Base-by-base conservation (phyloP, 2,797 vertebrate species). In the Serranus cabrilla region DNA sequence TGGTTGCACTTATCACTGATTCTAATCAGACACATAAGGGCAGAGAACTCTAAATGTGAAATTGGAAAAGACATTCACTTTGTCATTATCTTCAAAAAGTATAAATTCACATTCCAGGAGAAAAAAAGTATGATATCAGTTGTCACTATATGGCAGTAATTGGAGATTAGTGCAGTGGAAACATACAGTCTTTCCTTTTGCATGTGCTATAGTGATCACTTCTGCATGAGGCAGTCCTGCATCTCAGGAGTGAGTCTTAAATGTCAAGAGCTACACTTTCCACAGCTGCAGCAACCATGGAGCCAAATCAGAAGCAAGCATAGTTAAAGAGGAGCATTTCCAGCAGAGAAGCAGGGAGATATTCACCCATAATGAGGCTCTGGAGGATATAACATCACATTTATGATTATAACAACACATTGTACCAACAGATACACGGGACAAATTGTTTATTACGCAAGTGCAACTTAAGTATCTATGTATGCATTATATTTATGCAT, bases 171-270 rank as follows among this genome's bases (percentile, higher is more conserved):
- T 8, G 10, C 25, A 25, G 40, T 68, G 71, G 63, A 76, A 81
- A 69, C 58, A 56, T 37, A 47, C n/a, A 37, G 5, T 60, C 50
- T 68, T 72, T 76, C 46, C 34, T 12, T 58, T 34, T 49, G 25
- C 78, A 78, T 46, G 47, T 79, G 72, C 52, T 76, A 63, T 47
- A 67, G 52, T 5, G 37, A 82, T 80, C 70, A 69, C 47, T 71
- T 20, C 20, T 42, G 66, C 20, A 70, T 61, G 46, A 46, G 14
- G 21, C 27, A 55, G 43, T 11, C 27, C 34, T 47, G 23, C 59
- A 78, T 57, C 63, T 77, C 57, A 51, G 34, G 55, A 62, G 49
- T n/a, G 5, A 58, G 49, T 61, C 34, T 55, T 65, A 61, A 82
- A 78, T 62, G 45, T 70, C 58, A 79, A 47, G 25, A 11, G 1